Evolutionary conservation across 2,888 invertebrate species (phyloP).

Genomic region (Eueremaeus valkanovi): DNA sequence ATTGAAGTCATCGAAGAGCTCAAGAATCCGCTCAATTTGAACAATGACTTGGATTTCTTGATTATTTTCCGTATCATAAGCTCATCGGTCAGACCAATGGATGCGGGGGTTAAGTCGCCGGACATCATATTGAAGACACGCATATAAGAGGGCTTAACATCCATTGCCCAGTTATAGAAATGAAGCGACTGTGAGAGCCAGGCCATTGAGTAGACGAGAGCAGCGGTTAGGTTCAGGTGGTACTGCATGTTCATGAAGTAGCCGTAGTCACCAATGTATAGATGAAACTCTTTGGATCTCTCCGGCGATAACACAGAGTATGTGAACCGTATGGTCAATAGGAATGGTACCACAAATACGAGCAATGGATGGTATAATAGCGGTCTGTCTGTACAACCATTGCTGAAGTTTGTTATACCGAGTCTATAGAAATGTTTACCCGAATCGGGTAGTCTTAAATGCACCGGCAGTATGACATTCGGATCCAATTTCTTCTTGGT

Average conservation of each 20-base stretch:
- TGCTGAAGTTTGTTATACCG: not conserved
- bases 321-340: not conserved
- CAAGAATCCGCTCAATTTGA: not conserved
- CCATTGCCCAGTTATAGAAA: not conserved
- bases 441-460: not conserved
- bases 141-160: not conserved
- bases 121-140: slow-evolving; percentile 18
- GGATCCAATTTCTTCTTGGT: not conserved
- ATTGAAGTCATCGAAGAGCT: not conserved
- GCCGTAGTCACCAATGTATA: slow-evolving; percentile 32
- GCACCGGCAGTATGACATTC: not conserved
- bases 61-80: not conserved
- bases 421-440: not conserved
- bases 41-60: not conserved
- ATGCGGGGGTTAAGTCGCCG: not conserved
- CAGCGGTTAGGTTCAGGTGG: slow-evolving; percentile 30
- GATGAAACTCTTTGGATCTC: not conserved
- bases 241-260: slow-evolving; percentile 30
- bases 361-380: not conserved
- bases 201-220: not conserved
- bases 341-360: not conserved
- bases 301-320: not conserved
- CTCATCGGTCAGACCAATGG: not conserved
- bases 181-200: not conserved
- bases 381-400: not conserved